Base-by-base conservation (phyloP, 1,140 invertebrate species). In the Drosophila obscura region DNA sequence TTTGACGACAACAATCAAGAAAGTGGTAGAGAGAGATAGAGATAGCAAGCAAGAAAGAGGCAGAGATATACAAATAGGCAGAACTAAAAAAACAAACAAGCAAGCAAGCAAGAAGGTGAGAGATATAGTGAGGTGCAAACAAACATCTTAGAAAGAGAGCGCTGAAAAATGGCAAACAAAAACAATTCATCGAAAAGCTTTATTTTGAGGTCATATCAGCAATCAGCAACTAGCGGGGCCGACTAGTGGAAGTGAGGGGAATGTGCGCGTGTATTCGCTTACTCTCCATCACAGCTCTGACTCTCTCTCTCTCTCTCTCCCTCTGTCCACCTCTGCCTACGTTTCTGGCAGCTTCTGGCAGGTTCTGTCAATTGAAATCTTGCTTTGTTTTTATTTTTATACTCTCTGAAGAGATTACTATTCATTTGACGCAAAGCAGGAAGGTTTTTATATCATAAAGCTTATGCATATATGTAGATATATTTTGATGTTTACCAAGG, bases 91-190 rank as follows among this genome's bases (percentile, higher is more conserved):
- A 56, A 9, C 24, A 43, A 43, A 39, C 13, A 41, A 57, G 1
- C 19, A 26, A 44, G 15, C 19, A 56, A 56, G 44, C 41, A 56
- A 15, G 22, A 39, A 31, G 35, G 26, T 52, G 26, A 16, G 15
- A n/a, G 4, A 46, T 46, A 46, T 46, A 19, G 15, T 8, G 15
- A 46, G 15, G 5, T 46, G 7, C 19, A 16, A 46, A 28, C 26
- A 28, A 28, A 28, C 26, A 28, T 28, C 26, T 28, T 6, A n/a
- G 19, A 19, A 16, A 28, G 15, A 51, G 60, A 9, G 61, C 2
- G n/a, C 19, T 35, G 15, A 28, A 31, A 52, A 69, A 69, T 69
- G 63, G 65, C 64, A 74, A 74, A 76, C 62, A 76, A 76, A 75
- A 76, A 76, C 72, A 75, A 52, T 51, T 55, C 72, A 43, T 49